These are phyloP conservation scores for Auanema sp. DNA, from an alignment of 2,888 invertebrate species.

Conservation along the genomic window DNA sequence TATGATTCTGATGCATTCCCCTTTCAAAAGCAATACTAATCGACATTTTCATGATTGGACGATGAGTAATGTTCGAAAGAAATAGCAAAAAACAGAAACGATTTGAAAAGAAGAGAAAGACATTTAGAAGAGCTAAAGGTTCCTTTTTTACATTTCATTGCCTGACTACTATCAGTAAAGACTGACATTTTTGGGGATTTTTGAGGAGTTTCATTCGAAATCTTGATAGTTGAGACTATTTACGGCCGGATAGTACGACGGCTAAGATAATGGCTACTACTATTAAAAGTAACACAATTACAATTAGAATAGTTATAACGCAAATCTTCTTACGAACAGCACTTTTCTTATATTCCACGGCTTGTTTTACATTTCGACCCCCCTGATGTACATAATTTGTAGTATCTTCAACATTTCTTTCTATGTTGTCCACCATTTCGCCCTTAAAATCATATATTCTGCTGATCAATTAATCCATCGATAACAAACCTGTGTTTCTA, in stretches of 20 bases:
- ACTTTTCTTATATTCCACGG: slow-evolving; percentile 57
- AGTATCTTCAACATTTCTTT: slow-evolving; percentile 50
- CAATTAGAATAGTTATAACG: slow-evolving; percentile 35
- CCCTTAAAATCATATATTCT: slow-evolving; percentile 26
- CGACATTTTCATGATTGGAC: too few relatives aligned
- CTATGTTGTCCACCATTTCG: slow-evolving; percentile 55
- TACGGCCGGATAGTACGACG: slow-evolving; percentile 41
- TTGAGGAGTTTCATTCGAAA: too few relatives aligned
- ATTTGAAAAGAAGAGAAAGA: too few relatives aligned
- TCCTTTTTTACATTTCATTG: too few relatives aligned
- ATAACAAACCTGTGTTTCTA: slow-evolving; percentile 66
- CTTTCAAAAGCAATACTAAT: too few relatives aligned
- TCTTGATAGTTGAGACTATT: slow-evolving; percentile 16
- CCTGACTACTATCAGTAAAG: too few relatives aligned
- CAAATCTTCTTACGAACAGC: slow-evolving; percentile 52
- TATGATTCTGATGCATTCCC: too few relatives aligned
- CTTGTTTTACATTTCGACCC: slow-evolving; percentile 39
- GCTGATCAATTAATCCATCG: neutral
- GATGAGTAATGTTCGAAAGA: too few relatives aligned
- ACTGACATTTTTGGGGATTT: too few relatives aligned
- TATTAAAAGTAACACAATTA: slow-evolving; percentile 45
- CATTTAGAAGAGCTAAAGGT: too few relatives aligned
- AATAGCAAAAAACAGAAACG: too few relatives aligned
- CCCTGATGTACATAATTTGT: slow-evolving; percentile 39
- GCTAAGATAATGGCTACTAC: slow-evolving; percentile 51